Evolutionary conservation across 2,113 vertebrate genomes (phyloP), one percentile per base, ranked within the genome.

Genomic region (Dissostichus mawsoni): DNA sequence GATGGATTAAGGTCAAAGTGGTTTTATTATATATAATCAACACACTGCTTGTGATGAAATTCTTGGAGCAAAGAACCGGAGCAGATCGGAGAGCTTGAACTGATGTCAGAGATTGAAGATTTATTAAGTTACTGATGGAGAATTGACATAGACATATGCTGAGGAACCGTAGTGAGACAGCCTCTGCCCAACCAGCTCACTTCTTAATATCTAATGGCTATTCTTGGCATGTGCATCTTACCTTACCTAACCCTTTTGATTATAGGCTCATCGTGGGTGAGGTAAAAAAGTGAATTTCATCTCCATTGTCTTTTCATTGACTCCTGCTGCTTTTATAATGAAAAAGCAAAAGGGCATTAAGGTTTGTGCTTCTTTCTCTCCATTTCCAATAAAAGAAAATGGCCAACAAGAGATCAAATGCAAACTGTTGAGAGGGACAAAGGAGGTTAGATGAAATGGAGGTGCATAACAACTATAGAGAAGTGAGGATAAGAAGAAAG

Each of bases 291-390:
- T 47, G 16, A 44, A 83, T 82, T 84, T 74, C 33, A 52, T 41
- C 20, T 53, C 17, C 45, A 12, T 50, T 57, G 51, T 79, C n/a
- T 51, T 68, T 78, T 48, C 6, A 47, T 0, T 2, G 47, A 78
- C 61, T 73, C 87, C 68, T 56, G 52, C 20, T 87, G 82, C 53
- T 76, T 86, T 76, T 44, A 53, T 84, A 84, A 84, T 74, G 56
- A 74, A 76, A 29, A 74, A 76, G 25, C 17, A n/a, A 70, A 74
- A 66, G 20, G 52, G 13, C 48, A 53, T 2, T 16, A 33, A 3
- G 13, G 14, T 25, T 50, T 73, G 1, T 59, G 9, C 6, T 14
- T 29, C 4, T n/a, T 52, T 17, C 20, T 25, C 11, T 4, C n/a
- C 52, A 17, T 74, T 78, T 52, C 55, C 12, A 11, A 52, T 10